These are phyloP conservation scores for Zophobas morio DNA, from an alignment of 1,140 invertebrate genomes.

Conservation along the genomic window DNA sequence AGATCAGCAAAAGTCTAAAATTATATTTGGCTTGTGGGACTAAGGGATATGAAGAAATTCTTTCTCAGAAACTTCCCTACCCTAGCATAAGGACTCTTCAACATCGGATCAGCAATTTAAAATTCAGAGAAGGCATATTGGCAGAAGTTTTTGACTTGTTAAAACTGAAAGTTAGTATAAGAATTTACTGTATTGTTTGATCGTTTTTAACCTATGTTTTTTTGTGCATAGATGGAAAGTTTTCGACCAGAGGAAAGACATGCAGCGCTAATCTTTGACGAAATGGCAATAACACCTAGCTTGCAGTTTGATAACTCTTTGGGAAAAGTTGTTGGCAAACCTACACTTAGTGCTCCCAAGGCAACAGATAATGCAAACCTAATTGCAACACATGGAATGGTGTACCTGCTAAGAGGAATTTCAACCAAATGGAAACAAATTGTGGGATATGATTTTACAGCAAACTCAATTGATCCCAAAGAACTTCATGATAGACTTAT, in stretches of 20 bases:
- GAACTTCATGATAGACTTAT: background rate
- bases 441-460: background rate
- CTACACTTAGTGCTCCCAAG: background rate
- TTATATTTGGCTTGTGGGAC: background rate
- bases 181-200: background rate
- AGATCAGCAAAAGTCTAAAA: slow-evolving; percentile 1
- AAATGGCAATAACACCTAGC: background rate
- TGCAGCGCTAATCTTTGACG: background rate
- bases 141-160: background rate
- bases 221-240: background rate
- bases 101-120: background rate
- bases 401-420: background rate
- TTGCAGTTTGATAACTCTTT: slow-evolving; percentile 5
- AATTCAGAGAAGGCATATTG: background rate
- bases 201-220: background rate
- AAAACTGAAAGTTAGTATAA: background rate
- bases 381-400: background rate
- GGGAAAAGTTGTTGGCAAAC: background rate
- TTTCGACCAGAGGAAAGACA: slow-evolving; percentile 13
- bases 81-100: background rate
- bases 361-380: background rate
- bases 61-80: background rate
- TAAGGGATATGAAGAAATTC: background rate
- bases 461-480: background rate
- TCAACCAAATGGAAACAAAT: slow-evolving; percentile 3